Conservation (phyloP, 1,140 invertebrate genomes). For the Drosophila pectinifera region DNA sequence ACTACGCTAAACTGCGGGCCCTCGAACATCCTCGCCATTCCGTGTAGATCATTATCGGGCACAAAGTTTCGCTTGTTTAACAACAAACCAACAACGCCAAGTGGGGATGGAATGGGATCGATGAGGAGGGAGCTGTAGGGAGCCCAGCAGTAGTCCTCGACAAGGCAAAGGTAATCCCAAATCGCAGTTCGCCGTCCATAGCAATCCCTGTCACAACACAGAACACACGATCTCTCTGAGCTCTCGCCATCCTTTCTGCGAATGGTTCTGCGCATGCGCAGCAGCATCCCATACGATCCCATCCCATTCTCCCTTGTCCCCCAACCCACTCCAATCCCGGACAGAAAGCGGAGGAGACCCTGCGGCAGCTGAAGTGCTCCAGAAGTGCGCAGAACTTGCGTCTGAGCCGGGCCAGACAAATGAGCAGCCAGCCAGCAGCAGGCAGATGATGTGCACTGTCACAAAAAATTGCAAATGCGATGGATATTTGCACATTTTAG, state of each 20-base stretch:
- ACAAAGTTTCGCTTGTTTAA: slow-evolving; percentile 82
- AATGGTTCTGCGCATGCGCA: slow-evolving; percentile 53
- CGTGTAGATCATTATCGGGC: slow-evolving; percentile 79
- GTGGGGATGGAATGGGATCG: slow-evolving; percentile 30
- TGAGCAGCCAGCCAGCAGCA: slow-evolving; percentile 61
- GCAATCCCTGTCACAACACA: slow-evolving; percentile 48
- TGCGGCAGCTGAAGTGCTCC: slow-evolving; percentile 79
- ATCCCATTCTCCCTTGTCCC: neutral
- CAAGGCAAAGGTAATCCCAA: slow-evolving; percentile 52
- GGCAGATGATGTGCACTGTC: slow-evolving; percentile 46
- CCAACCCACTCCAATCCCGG: slow-evolving; percentile 25
- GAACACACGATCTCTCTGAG: slow-evolving; percentile 8
- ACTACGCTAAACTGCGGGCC: slow-evolving; percentile 78
- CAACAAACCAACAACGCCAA: slow-evolving; percentile 77
- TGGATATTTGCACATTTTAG: neutral
- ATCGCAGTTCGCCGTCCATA: slow-evolving; percentile 24
- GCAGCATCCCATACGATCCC: slow-evolving; percentile 28
- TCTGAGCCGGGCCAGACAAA: slow-evolving; percentile 78
- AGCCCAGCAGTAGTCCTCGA: slow-evolving; percentile 49
- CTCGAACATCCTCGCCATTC: slow-evolving; percentile 33
- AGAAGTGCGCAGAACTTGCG: slow-evolving; percentile 81
- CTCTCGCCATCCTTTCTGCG: slow-evolving; percentile 41
- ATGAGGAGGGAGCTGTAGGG: slow-evolving; percentile 5
- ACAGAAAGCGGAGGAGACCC: slow-evolving; percentile 44
- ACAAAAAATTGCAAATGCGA: slow-evolving; percentile 2